These are phyloP conservation scores for Percopsis omiscomaycus DNA, from an alignment of 2,797 vertebrate species.

Conservation along the genomic window DNA sequence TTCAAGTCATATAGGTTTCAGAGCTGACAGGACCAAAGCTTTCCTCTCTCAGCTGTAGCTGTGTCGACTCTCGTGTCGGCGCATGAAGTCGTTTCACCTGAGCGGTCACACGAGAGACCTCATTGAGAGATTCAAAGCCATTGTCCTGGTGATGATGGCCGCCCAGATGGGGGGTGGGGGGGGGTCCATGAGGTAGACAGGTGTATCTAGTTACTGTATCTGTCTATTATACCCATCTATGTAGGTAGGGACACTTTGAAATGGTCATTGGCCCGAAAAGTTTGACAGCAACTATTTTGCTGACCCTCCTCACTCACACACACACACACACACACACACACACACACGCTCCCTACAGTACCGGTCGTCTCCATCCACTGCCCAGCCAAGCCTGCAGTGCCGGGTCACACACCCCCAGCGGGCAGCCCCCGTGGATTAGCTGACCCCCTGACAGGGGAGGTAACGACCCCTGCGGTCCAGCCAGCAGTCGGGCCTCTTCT, in stretches of 20 bases:
- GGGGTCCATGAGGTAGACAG: too few species aligned
- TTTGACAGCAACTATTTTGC: too few species aligned
- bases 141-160: constrained; percentile 28
- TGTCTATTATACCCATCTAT: too few species aligned
- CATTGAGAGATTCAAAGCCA: constrained; percentile 47
- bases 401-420: constrained; percentile 55
- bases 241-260: too few species aligned
- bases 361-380: constrained; percentile 57
- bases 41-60: constrained; percentile 10
- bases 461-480: constrained; percentile 58
- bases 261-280: too few species aligned
- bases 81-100: background rate
- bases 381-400: constrained; percentile 53
- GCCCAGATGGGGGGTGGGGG: too few species aligned
- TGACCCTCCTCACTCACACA: background rate
- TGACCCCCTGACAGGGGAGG: constrained; percentile 59
- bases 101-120: constrained; percentile 52
- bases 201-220: too few species aligned
- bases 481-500: constrained; percentile 54
- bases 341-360: constrained; percentile 16
- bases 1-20: constrained; percentile 30
- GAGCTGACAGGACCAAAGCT: constrained; percentile 25
- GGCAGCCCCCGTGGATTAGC: constrained; percentile 59
- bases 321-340: constrained; percentile 21
- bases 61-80: constrained; percentile 27